Base-by-base conservation (phyloP, 2,113 vertebrate species). In the Oxyruncus cristatus region DNA sequence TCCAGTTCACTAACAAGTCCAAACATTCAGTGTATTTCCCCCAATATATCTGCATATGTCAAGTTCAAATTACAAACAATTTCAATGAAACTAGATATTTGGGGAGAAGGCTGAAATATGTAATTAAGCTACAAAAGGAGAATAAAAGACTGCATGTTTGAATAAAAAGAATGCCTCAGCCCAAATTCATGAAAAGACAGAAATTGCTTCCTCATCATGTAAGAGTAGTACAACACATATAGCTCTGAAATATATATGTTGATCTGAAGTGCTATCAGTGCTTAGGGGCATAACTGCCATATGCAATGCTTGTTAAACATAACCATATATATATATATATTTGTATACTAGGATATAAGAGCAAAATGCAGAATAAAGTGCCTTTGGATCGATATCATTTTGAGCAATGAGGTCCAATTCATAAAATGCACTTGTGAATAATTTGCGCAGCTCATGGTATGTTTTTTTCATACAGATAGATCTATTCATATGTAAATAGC, bases 71-170 rank as follows among this genome's bases (percentile, higher is more conserved):
- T 86, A 75, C 82, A 67, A 67, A 92, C 44, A 39, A 78, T 90
- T 95, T 94, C 63, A 88, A 28, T 86, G 32, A 92, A 86, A 90
- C 84, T 55, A 84, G 79, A 49, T 86, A 86, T 78, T 46, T 74
- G 41, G 33, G 59, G 24, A 93, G 61, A 88, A 90, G 72, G 58
- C 17, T 74, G 67, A 71, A 79, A 32, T 37, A 44, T 80, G 30
- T 32, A 93, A 92, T 96, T 95, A 92, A 73, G 47, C 67, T 49
- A 84, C 63, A 84, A 92, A 94, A 94, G 67, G 27, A 81, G 87
- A 83, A 88, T 70, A 90, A 93, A 95, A 77, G 80, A 78, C 27
- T 17, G 16, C 5, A 5, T 37, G 32, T 87, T 85, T 87, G 63
- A 70, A 89, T 79, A 82, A 26, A 42, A n/a, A 92, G 42, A 91